Percentiles rank a stretch among this genome's conserved stretches.
These are phyloP conservation scores for Abscondita cerata DNA, from an alignment of 2,888 invertebrate species.

Conservation along the genomic window DNA sequence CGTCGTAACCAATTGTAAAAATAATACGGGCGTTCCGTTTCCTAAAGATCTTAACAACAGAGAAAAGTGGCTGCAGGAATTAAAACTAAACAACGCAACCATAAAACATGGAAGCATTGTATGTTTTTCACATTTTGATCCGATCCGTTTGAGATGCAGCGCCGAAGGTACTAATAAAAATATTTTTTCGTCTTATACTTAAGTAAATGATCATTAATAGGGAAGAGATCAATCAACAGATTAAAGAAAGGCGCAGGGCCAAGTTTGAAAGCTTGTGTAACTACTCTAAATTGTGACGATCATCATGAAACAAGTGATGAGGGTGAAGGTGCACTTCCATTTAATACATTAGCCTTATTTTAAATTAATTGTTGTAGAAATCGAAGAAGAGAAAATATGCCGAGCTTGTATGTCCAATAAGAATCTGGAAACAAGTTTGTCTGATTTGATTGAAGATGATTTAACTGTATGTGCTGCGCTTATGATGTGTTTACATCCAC, in stretches of 20 bases:
- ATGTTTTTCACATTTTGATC: conserved; percentile 50
- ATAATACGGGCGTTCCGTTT: conserved; percentile 48
- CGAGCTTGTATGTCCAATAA: conserved; percentile 15
- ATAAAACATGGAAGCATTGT: conserved; percentile 44
- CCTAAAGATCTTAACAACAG: conserved; percentile 45
- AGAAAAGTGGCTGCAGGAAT: conserved; percentile 46
- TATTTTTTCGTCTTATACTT: not conserved
- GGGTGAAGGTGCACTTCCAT: not conserved
- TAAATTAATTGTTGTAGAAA: not conserved
- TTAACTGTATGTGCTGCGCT: conserved; percentile 30
- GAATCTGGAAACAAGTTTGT: conserved; percentile 3
- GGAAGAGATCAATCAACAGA: not conserved
- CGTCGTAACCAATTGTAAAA: conserved; percentile 51
- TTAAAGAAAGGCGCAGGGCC: conserved; percentile 16
- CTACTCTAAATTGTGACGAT: too few relatives aligned
- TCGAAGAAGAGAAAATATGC: conserved; percentile 1
- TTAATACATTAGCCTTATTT: not conserved
- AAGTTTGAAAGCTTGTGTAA: too few relatives aligned
- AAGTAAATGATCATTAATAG: not conserved
- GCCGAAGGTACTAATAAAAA: conserved; percentile 11
- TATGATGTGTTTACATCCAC: conserved; percentile 42
- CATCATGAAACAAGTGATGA: too few relatives aligned
- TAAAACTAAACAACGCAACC: conserved; percentile 40
- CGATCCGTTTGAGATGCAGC: conserved; percentile 14
- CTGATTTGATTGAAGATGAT: conserved; percentile 14